Evolutionary conservation across 2,113 vertebrate species (phyloP).

Genomic region (Dromas ardeola): DNA sequence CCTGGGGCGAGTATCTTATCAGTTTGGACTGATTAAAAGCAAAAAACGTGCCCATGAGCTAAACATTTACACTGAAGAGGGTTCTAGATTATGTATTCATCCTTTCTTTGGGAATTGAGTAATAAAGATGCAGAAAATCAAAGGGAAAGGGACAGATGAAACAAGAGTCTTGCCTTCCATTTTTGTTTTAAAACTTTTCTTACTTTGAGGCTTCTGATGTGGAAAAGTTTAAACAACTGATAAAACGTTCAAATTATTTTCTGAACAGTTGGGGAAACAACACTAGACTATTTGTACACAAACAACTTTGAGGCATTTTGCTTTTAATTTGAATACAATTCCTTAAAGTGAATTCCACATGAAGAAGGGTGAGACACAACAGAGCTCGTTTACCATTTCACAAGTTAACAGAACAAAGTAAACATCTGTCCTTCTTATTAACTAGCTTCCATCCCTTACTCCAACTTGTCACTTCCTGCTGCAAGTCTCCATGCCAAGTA

Average conservation of each 20-base stretch:
- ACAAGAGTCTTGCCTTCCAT: neutral
- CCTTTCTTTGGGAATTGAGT: neutral
- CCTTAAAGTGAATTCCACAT: conserved; percentile 53
- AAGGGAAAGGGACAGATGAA: neutral
- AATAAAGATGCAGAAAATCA: neutral
- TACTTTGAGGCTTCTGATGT: neutral
- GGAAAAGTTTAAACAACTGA: neutral
- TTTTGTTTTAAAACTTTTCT: neutral
- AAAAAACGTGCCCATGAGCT: neutral
- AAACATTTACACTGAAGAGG: neutral
- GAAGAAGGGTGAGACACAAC: conserved; percentile 49
- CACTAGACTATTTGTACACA: conserved; percentile 27
- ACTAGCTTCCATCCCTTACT: neutral
- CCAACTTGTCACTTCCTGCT: conserved; percentile 6
- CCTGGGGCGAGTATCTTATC: neutral
- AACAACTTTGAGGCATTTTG: conserved; percentile 49
- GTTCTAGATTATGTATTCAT: neutral
- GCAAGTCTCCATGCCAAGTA: neutral
- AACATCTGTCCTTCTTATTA: conserved; percentile 18
- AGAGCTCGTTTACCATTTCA: conserved; percentile 45
- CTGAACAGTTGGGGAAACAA: neutral
- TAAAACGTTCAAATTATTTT: neutral
- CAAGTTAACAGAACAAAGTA: conserved; percentile 44
- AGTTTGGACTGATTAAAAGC: neutral
- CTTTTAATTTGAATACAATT: conserved; percentile 68